phyloP scores from a whole-genome alignment of 2,797 vertebrate species.

The Microtus obscurus region DNA sequence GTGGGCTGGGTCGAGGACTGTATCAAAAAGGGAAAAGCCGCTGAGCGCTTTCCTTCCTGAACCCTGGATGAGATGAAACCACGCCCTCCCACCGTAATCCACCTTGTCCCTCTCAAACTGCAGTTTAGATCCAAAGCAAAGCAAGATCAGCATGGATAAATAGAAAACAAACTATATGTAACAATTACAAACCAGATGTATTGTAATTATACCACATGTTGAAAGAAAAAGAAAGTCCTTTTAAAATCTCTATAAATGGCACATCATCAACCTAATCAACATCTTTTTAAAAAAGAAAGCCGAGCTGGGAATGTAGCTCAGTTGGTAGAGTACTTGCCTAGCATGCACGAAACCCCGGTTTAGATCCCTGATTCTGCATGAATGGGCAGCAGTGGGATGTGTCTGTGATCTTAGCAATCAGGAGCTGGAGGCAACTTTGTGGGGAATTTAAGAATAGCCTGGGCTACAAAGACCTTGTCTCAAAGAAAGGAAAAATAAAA shows the following conservation, averaged over 20 bases:
- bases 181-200: background rate
- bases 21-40: background rate
- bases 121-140: background rate
- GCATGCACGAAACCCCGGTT: background rate
- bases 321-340: background rate
- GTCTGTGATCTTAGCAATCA: background rate
- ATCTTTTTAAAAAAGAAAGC: background rate
- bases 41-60: background rate
- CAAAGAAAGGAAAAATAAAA: background rate
- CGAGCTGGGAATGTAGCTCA: background rate
- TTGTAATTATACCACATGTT: background rate
- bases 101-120: background rate
- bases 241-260: slow-evolving; percentile 5
- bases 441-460: background rate
- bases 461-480: background rate
- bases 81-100: background rate
- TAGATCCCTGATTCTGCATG: background rate
- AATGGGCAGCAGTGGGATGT: background rate
- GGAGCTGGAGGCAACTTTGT: background rate
- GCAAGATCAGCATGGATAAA: background rate
- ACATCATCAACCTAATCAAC: background rate
- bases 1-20: background rate
- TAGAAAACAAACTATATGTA: background rate
- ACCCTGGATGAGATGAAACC: background rate
- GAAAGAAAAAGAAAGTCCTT: background rate